A percentile compares a stretch with the other conserved stretches of the same genome.
phyloP scores from a whole-genome alignment of 1,140 invertebrate species.

The Magallana angulata region DNA sequence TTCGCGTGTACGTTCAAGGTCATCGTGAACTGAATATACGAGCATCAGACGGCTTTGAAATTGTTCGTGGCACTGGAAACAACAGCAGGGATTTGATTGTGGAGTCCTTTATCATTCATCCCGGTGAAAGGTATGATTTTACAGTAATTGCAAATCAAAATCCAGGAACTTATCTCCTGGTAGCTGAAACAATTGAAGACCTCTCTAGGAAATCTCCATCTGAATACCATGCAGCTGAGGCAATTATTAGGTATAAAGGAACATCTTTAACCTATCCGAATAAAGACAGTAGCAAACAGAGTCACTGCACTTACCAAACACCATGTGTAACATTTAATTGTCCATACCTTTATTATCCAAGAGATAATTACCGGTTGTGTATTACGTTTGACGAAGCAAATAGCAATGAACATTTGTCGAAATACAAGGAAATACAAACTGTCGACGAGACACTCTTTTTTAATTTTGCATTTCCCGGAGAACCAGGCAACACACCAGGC shows the following conservation, averaged over 20 bases:
- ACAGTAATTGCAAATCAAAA: conserved; percentile 84
- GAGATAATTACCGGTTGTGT: no score
- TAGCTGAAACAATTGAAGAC: conserved; percentile 61
- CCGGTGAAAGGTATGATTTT: conserved; percentile 92
- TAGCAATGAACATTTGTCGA: conserved; percentile 38
- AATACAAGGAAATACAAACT: background rate
- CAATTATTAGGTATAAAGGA: conserved; percentile 86
- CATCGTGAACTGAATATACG: conserved; percentile 88
- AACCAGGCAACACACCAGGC: conserved; percentile 50
- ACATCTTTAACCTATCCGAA: background rate
- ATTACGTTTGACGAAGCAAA: conserved; percentile 52
- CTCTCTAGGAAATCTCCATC: background rate
- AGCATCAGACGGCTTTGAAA: conserved; percentile 87
- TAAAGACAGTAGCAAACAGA: conserved; percentile 8
- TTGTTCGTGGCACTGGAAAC: conserved; percentile 80
- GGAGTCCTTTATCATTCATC: conserved; percentile 69
- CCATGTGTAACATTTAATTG: conserved; percentile 63
- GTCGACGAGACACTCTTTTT: conserved; percentile 58
- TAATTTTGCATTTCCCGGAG: conserved; percentile 71
- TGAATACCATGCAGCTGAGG: conserved; percentile 81
- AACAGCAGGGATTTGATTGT: conserved; percentile 86
- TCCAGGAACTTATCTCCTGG: background rate
- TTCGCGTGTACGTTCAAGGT: conserved; percentile 87
- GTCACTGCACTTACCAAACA: conserved; percentile 47
- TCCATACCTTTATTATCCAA: conserved; percentile 48